phyloP scores from a whole-genome alignment of 1,140 invertebrate genomes.

The Lepidurus couesii region DNA sequence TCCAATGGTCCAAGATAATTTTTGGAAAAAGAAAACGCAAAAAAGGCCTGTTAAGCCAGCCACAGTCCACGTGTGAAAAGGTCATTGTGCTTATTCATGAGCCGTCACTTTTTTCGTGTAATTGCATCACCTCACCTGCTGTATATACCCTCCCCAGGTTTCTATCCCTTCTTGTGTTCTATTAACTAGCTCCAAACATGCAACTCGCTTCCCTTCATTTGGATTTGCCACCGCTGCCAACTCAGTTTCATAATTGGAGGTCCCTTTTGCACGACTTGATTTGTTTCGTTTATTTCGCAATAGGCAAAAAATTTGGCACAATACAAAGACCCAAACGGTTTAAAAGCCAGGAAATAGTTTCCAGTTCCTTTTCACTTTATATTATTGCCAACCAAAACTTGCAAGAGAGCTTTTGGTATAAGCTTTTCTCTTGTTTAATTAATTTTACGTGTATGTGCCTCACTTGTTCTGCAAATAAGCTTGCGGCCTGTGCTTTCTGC shows the following conservation, averaged over 20 bases:
- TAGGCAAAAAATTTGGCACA: neutral
- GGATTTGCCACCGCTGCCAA: neutral
- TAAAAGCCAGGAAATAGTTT: neutral
- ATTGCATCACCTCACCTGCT: constrained; percentile 9
- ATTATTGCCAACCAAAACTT: no score
- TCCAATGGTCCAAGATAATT: neutral
- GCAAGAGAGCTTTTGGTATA: no score
- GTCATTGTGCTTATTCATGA: constrained; percentile 19
- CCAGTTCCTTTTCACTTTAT: neutral
- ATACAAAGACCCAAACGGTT: neutral
- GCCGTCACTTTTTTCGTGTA: constrained; percentile 2
- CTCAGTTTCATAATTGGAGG: neutral
- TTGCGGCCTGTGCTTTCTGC: neutral
- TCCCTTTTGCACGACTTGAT: neutral
- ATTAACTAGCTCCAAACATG: constrained; percentile 19
- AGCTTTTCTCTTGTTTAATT: no score
- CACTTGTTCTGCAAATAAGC: neutral
- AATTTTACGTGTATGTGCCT: no score
- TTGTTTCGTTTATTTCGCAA: neutral
- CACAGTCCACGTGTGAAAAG: neutral
- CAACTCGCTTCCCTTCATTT: constrained; percentile 18
- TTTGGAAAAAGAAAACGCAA: neutral
- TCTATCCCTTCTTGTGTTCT: neutral
- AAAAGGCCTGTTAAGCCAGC: no score
- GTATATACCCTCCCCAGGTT: neutral